Evolutionary conservation across 2,888 invertebrate genomes (phyloP).

Genomic region (Strigamia transsilvanica): DNA sequence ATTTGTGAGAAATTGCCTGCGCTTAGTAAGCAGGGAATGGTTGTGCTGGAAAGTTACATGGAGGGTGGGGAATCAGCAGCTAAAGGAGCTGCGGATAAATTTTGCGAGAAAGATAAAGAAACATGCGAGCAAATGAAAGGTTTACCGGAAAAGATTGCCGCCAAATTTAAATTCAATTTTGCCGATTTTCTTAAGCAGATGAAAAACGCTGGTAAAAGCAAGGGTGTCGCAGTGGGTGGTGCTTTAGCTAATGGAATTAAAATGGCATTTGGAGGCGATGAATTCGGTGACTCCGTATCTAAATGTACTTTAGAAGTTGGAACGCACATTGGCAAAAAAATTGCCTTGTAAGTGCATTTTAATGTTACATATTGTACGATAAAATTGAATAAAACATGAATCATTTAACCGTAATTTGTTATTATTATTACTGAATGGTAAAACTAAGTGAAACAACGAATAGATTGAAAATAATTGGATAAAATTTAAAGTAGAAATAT

Average conservation of each 20-base stretch:
- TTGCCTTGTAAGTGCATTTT: neutral
- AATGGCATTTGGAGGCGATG: conserved; percentile 2
- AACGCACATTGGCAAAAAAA: neutral
- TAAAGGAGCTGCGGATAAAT: neutral
- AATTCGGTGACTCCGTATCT: neutral
- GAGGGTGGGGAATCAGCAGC: neutral
- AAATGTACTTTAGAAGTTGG: conserved; percentile 1
- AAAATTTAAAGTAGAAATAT: too few species aligned
- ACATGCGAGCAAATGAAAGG: neutral
- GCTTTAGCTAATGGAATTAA: neutral
- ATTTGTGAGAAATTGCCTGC: neutral
- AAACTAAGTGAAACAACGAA: too few species aligned
- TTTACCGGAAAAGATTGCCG: neutral
- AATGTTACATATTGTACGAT: neutral
- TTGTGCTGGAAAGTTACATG: conserved; percentile 1
- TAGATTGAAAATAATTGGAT: too few species aligned
- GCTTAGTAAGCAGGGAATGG: neutral
- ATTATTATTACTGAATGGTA: too few species aligned
- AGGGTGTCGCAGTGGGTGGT: neutral
- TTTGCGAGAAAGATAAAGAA: neutral
- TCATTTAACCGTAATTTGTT: too few species aligned
- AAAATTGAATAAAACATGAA: neutral
- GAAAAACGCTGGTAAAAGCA: neutral
- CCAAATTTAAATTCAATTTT: conserved; percentile 13
- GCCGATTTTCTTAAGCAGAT: neutral